Conservation (phyloP, 2,797 vertebrate species). For the Melanotaenia parkinsoni region DNA sequence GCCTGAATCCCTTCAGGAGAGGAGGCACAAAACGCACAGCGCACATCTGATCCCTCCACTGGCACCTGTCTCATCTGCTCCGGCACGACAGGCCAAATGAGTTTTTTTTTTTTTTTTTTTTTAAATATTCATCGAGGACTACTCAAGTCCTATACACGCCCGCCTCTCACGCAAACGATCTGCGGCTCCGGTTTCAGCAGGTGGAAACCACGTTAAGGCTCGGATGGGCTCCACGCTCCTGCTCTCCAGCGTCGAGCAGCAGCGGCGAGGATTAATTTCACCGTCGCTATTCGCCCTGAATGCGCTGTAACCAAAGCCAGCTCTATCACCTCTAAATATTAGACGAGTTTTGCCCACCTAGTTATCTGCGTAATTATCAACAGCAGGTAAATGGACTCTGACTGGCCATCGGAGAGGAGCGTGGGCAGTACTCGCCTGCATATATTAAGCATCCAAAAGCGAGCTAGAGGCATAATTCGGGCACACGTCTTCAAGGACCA, state of each 20-base stretch:
- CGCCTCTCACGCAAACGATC: slow-evolving; percentile 69
- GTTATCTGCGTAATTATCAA: slow-evolving; percentile 82
- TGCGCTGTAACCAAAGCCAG: slow-evolving; percentile 78
- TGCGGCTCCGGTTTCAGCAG: slow-evolving; percentile 79
- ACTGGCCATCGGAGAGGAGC: slow-evolving; percentile 64
- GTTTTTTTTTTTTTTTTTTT: slow-evolving; percentile 26
- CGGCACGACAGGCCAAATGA: slow-evolving; percentile 68
- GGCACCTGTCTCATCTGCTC: slow-evolving; percentile 73
- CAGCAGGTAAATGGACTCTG: slow-evolving; percentile 85
- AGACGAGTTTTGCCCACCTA: slow-evolving; percentile 61
- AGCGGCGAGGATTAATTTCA: slow-evolving; percentile 81
- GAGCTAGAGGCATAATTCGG: slow-evolving; percentile 17
- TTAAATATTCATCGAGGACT: slow-evolving; percentile 84
- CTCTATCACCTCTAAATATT: slow-evolving; percentile 79
- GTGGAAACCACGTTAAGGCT: slow-evolving; percentile 72
- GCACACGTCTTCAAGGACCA: slow-evolving; percentile 6
- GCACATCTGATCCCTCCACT: slow-evolving; percentile 71
- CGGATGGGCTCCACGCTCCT: slow-evolving; percentile 39
- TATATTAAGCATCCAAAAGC: slow-evolving; percentile 71
- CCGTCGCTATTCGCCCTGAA: slow-evolving; percentile 73
- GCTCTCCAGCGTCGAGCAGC: slow-evolving; percentile 53
- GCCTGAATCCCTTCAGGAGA: slow-evolving; percentile 45
- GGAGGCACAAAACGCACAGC: slow-evolving; percentile 24
- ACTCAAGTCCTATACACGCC: slow-evolving; percentile 59
- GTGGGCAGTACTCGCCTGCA: slow-evolving; percentile 63